Percentiles rank a stretch among this genome's conserved stretches.
Evolutionary conservation across 2,888 invertebrate species (phyloP).

Genomic region (Atrina japonica): DNA sequence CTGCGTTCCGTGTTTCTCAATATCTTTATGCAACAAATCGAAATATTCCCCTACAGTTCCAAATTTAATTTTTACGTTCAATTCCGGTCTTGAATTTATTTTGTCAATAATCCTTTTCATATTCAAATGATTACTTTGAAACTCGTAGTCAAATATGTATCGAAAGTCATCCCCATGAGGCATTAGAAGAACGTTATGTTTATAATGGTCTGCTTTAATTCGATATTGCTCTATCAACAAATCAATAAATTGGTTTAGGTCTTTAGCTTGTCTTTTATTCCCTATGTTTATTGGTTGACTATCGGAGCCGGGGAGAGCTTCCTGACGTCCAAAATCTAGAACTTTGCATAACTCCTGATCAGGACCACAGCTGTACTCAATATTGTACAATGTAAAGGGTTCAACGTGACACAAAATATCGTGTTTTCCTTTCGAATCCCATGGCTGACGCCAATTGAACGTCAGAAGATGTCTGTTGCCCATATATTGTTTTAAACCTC

Average conservation of each 20-base stretch:
- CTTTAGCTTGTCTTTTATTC: conserved; percentile 83
- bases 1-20: conserved; percentile 25
- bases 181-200: conserved; percentile 95
- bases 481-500: conserved; percentile 92
- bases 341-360: conserved; percentile 86
- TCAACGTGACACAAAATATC: conserved; percentile 93
- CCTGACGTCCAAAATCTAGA: conserved; percentile 85
- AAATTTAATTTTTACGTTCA: conserved; percentile 81
- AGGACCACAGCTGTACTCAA: conserved; percentile 97
- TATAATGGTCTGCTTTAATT: conserved; percentile 92
- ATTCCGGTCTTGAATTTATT: conserved; percentile 89
- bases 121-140: conserved; percentile 96
- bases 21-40: conserved; percentile 63
- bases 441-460: conserved; percentile 94
- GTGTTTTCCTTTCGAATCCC: conserved; percentile 73
- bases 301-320: conserved; percentile 91
- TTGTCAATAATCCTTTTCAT: conserved; percentile 92
- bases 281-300: conserved; percentile 84
- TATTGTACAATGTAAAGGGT: conserved; percentile 98
- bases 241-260: conserved; percentile 88
- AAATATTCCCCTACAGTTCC: conserved; percentile 96
- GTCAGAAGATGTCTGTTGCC: conserved; percentile 91
- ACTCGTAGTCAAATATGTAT: conserved; percentile 92
- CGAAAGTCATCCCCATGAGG: conserved; percentile 98
- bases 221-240: conserved; percentile 92